These are phyloP conservation scores for Ennomos fuscantarius DNA, from an alignment of 2,888 invertebrate species.

Conservation along the genomic window DNA sequence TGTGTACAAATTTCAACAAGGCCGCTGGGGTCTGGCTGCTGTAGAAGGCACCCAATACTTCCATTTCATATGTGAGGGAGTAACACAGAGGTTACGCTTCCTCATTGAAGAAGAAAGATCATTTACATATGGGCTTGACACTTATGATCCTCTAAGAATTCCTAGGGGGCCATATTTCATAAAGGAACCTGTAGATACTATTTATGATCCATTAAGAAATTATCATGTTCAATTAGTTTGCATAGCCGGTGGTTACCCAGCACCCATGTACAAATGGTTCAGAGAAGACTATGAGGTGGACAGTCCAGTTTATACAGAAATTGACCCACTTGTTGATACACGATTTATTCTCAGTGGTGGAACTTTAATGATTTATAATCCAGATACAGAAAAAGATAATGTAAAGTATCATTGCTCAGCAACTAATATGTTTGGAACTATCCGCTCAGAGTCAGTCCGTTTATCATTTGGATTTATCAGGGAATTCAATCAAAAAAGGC, in stretches of 20 bases:
- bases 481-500: conserved; percentile 95
- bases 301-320: conserved; percentile 88
- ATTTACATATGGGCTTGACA: conserved; percentile 94
- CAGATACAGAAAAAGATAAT: conserved; percentile 92
- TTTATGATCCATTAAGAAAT: conserved; percentile 91
- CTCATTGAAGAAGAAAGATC: conserved; percentile 90
- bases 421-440: conserved; percentile 94
- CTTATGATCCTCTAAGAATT: conserved; percentile 91
- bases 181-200: conserved; percentile 92
- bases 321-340: conserved; percentile 90
- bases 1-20: conserved; percentile 91
- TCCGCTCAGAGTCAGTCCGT: conserved; percentile 94
- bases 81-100: conserved; percentile 89
- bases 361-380: conserved; percentile 93
- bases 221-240: conserved; percentile 93
- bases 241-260: conserved; percentile 94
- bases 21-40: conserved; percentile 94
- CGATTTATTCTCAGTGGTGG: conserved; percentile 96
- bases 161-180: conserved; percentile 96
- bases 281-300: conserved; percentile 94
- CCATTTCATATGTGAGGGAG: conserved; percentile 95
- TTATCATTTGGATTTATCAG: conserved; percentile 95
- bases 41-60: conserved; percentile 91
- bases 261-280: conserved; percentile 96
- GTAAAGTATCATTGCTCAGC: conserved; percentile 97